phyloP scores from a whole-genome alignment of 2,797 vertebrate species.

The Hypotaenidia okinawae region DNA sequence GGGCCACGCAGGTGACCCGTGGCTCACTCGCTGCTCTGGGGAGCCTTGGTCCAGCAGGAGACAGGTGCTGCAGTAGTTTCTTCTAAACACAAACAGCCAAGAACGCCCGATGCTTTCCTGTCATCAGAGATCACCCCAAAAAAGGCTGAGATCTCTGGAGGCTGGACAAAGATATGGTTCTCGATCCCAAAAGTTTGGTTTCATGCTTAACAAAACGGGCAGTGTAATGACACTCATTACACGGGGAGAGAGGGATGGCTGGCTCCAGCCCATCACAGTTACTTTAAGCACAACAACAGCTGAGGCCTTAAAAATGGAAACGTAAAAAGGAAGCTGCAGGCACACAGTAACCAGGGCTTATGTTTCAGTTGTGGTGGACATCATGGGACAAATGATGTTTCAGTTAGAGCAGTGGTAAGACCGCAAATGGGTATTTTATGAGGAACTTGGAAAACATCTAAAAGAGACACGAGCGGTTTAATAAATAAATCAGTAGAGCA shows the following conservation, averaged over 20 bases:
- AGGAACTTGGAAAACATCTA: neutral
- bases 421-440: neutral
- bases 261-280: neutral
- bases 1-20: fast-evolving
- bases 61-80: fast-evolving
- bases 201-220: neutral
- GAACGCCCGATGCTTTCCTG: neutral
- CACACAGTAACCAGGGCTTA: neutral
- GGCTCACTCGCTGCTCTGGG: neutral
- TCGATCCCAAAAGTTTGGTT: neutral
- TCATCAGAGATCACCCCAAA: neutral
- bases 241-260: neutral
- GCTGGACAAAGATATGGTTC: neutral
- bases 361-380: neutral
- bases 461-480: neutral
- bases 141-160: neutral
- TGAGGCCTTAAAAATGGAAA: neutral
- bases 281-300: neutral
- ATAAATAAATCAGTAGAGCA: neutral
- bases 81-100: neutral
- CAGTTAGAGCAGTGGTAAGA: neutral
- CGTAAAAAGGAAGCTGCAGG: neutral
- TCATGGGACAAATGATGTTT: neutral
- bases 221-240: fast-evolving
- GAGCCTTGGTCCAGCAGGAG: neutral